These are phyloP conservation scores for Proterorhinus semilunaris DNA, from an alignment of 2,113 vertebrate species.

Conservation along the genomic window DNA sequence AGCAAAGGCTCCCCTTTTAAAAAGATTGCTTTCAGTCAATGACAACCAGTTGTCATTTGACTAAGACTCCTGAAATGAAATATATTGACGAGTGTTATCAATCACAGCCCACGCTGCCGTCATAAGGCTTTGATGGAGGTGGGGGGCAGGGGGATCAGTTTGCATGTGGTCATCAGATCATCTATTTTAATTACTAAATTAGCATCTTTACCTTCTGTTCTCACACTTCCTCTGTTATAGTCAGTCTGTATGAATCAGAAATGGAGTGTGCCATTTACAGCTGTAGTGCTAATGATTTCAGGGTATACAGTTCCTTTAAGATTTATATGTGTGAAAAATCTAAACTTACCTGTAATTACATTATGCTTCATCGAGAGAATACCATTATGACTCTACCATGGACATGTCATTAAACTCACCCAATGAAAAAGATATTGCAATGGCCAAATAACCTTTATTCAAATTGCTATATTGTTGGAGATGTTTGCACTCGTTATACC, in stretches of 20 bases:
- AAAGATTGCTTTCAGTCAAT: conserved; percentile 93
- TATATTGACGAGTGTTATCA: conserved; percentile 81
- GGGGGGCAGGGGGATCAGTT: conserved; percentile 40
- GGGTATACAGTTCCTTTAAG: conserved; percentile 14
- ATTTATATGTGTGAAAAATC: conserved; percentile 12
- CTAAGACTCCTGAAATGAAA: conserved; percentile 81
- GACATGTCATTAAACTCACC: background rate
- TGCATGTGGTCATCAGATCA: conserved; percentile 72
- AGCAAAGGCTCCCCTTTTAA: conserved; percentile 90
- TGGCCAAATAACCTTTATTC: conserved; percentile 58
- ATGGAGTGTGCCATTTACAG: conserved; percentile 33
- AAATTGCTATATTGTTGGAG: conserved; percentile 61
- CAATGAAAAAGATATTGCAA: conserved; percentile 37
- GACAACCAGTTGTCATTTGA: conserved; percentile 88
- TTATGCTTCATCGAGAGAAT: background rate
- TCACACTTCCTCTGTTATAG: conserved; percentile 41
- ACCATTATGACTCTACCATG: background rate
- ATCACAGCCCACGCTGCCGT: conserved; percentile 71
- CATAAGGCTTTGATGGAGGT: conserved; percentile 52
- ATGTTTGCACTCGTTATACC: conserved; percentile 52
- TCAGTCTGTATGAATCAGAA: conserved; percentile 47
- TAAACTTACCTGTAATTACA: background rate
- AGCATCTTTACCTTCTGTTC: conserved; percentile 58
- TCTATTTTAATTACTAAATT: conserved; percentile 77
- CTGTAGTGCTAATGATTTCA: conserved; percentile 38